phyloP scores from a whole-genome alignment of 2,888 invertebrate genomes.

The Cephalotes varians region DNA sequence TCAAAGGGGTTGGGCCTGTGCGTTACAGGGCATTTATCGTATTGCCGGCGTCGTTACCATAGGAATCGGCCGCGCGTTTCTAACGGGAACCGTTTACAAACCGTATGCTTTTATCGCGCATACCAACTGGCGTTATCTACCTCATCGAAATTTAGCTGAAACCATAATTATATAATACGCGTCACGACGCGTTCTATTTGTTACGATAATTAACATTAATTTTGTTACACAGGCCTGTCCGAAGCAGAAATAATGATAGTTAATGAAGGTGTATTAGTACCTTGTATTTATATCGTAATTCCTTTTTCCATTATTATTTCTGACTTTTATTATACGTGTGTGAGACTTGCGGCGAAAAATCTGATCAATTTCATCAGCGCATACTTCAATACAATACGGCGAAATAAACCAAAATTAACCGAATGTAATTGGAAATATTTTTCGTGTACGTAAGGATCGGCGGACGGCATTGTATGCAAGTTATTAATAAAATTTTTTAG shows the following conservation, averaged over 20 bases:
- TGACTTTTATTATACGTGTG: neutral
- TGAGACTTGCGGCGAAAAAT: neutral
- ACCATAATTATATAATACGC: constrained; percentile 38
- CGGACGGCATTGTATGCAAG: neutral
- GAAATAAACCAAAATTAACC: constrained; percentile 5
- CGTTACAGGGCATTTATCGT: constrained; percentile 52
- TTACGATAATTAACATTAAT: constrained; percentile 44
- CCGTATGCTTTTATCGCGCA: neutral
- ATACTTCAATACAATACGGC: neutral
- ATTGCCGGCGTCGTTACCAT: constrained; percentile 57
- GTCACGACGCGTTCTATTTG: constrained; percentile 8
- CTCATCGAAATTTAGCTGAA: constrained; percentile 68
- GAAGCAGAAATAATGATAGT: constrained; percentile 13
- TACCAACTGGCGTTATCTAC: constrained; percentile 60
- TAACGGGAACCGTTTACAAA: constrained; percentile 37
- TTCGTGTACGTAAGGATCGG: neutral
- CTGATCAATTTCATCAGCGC: neutral
- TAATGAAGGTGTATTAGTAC: neutral
- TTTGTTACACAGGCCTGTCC: neutral
- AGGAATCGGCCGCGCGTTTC: constrained; percentile 54
- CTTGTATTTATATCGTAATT: neutral
- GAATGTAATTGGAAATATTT: constrained; percentile 28
- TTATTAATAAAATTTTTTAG: constrained; percentile 11
- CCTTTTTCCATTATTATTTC: neutral
- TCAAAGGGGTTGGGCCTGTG: constrained; percentile 32